phyloP scores from a whole-genome alignment of 2,113 vertebrate genomes.

The Cacatua alba region DNA sequence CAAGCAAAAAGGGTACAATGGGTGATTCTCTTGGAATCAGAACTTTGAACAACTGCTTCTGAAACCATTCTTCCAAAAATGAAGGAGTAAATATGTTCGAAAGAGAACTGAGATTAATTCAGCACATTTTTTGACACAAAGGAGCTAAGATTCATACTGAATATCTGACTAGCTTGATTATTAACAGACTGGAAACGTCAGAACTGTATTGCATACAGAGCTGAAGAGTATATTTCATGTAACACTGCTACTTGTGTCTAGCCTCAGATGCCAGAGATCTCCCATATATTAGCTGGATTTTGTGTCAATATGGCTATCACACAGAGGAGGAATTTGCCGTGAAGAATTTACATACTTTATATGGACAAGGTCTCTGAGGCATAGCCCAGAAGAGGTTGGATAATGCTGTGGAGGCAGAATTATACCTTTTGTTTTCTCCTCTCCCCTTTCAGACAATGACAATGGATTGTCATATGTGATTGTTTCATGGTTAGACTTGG shows the following conservation, averaged over 20 bases:
- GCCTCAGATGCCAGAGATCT: background rate
- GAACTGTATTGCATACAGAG: background rate
- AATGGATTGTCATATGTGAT: background rate
- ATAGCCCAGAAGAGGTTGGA: background rate
- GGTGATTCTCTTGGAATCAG: background rate
- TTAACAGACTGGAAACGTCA: background rate
- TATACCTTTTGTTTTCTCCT: background rate
- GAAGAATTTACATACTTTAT: background rate
- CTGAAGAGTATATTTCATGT: background rate
- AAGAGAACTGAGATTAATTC: background rate
- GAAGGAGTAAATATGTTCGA: background rate
- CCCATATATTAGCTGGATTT: background rate
- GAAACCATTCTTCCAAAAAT: slow-evolving; percentile 10
- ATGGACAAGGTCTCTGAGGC: background rate
- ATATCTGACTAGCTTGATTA: background rate
- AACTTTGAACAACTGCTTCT: background rate
- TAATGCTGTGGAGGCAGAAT: background rate
- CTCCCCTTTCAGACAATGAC: background rate
- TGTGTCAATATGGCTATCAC: slow-evolving; percentile 10
- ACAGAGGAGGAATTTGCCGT: background rate
- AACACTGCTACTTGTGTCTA: background rate
- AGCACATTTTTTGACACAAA: background rate
- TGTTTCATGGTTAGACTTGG: background rate
- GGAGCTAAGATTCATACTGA: background rate
- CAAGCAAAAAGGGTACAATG: background rate